These are phyloP conservation scores for Trachurus trachurus DNA, from an alignment of 2,797 vertebrate genomes.

Conservation along the genomic window DNA sequence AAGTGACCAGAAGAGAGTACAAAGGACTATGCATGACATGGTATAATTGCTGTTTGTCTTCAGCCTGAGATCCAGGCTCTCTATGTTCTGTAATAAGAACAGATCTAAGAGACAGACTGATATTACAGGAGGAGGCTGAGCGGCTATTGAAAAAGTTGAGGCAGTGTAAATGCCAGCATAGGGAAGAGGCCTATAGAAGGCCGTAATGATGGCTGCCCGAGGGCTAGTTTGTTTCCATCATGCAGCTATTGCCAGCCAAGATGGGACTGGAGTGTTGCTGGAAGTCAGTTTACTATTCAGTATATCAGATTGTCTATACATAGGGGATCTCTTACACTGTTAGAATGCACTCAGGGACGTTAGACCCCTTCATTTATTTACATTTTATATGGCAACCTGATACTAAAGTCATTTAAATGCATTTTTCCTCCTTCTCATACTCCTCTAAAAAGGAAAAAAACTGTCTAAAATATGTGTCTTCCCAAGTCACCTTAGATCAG, in stretches of 20 bases:
- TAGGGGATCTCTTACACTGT: not conserved
- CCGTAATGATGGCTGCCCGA: not conserved
- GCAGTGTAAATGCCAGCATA: slow-evolving; percentile 33
- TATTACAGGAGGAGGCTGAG: slow-evolving; percentile 7
- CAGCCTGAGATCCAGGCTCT: slow-evolving; percentile 34
- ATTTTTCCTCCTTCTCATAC: no score
- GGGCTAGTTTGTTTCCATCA: not conserved
- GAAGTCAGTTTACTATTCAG: not conserved
- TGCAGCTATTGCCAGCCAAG: not conserved
- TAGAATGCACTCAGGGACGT: no score
- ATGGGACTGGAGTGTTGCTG: not conserved
- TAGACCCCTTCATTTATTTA: no score
- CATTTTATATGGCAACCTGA: no score
- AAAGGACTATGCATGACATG: slow-evolving; percentile 31
- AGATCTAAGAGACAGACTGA: slow-evolving; percentile 8
- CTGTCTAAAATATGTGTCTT: no score
- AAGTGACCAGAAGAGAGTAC: slow-evolving; percentile 57
- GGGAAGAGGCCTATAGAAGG: not conserved
- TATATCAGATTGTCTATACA: not conserved
- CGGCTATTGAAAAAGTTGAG: not conserved
- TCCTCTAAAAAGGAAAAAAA: no score
- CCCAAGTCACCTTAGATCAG: no score
- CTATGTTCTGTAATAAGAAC: slow-evolving; percentile 33
- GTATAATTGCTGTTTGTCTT: slow-evolving; percentile 51
- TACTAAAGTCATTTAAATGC: no score